Conservation (phyloP, 2,113 vertebrate genomes). For the Gopherus flavomarginatus region DNA sequence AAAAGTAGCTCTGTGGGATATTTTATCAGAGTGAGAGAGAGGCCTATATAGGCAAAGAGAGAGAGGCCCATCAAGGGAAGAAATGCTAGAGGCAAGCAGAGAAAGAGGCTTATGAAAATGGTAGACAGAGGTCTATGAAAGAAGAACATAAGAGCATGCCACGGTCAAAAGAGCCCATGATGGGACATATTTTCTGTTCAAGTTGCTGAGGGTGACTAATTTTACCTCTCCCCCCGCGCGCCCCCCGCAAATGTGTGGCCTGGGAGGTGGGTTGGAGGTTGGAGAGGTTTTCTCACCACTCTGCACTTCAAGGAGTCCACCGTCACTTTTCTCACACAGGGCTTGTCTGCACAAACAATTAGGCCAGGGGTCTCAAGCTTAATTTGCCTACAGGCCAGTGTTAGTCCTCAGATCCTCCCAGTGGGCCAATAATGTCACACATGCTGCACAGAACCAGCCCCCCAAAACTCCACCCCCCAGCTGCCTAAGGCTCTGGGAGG, state of each 20-base stretch:
- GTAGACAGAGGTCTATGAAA: slow-evolving; percentile 4
- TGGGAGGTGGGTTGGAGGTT: background rate
- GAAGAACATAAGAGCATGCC: background rate
- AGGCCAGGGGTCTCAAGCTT: no score
- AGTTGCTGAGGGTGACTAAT: background rate
- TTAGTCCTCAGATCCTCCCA: no score
- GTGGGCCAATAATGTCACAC: no score
- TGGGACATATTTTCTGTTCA: fast-evolving
- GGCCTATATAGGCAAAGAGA: background rate
- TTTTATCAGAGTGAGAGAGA: background rate
- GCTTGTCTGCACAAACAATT: background rate
- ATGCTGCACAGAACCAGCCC: no score
- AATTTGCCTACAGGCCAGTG: no score
- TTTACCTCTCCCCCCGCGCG: background rate
- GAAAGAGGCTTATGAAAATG: background rate
- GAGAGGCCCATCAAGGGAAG: background rate
- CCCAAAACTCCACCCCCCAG: no score
- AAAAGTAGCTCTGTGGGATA: background rate
- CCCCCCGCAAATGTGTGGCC: no score
- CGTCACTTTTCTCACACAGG: background rate
- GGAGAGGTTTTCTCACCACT: background rate
- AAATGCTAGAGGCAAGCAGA: slow-evolving; percentile 4
- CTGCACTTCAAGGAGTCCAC: background rate
- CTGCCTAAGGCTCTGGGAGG: no score
- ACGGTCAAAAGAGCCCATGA: background rate